Base-by-base conservation (phyloP, 2,888 invertebrate species). In the Thymelicus sylvestris region DNA sequence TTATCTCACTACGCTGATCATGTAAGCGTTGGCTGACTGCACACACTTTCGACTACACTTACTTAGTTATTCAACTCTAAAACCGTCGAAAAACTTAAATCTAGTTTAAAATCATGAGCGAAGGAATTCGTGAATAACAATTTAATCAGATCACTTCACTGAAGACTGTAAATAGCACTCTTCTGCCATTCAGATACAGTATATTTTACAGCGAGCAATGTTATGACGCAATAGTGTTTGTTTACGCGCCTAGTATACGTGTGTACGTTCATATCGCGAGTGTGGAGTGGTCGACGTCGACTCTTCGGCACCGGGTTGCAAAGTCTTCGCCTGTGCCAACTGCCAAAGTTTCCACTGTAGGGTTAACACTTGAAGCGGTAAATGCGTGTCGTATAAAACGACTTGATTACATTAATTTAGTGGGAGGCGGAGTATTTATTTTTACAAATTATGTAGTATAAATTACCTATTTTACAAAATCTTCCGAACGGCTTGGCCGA, bases 141-240 rank as follows among this genome's bases (percentile, higher is more conserved):
- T 82, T 83, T 85, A 81, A 84, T 86, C 80, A 77, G 15, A 52
- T 76, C 75, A 70, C 67, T 24, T 38, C 8, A 19, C 38, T 6
- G 57, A 48, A 48, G 60, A 66, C 71, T 69, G 74, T 57, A 79
- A 81, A 80, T 76, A 77, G 74, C 71, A 77, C 85, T 82, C 73
- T 86, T 78, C 39, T 71, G 19, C 0, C 52, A 47, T 59, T 38
- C 66, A 13, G 65, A 76, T 86, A 83, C 80, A 83, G 86, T 83
- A 72, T 77, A 80, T 74, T 85, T 85, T 88, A 15, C 8, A 65
- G 83, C 77, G 70, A 78, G 78, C 73, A 73, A 66, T 55, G 76
- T n/a, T 38, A 81, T 92, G 92, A 91, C 91, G 91, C 87, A 92
- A 91, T 84, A 79, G 78, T 82, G 85, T 91, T 89, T 92, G 91